phyloP scores from a whole-genome alignment of 2,888 invertebrate species.

The Leptothorax acervorum region DNA sequence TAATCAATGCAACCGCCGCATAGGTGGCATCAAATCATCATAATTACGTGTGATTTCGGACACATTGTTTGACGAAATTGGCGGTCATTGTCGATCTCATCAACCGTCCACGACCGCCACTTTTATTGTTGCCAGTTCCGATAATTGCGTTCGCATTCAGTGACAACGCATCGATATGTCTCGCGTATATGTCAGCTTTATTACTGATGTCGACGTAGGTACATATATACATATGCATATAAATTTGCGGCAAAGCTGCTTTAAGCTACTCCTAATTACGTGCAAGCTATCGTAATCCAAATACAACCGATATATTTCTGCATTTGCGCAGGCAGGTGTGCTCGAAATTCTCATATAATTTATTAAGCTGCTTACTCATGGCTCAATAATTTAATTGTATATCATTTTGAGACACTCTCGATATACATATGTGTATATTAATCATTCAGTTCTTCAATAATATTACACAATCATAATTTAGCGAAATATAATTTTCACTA shows the following conservation, averaged over 20 bases:
- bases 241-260: conserved; percentile 46
- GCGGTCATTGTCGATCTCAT: conserved; percentile 36
- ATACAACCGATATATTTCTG: background rate
- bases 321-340: background rate
- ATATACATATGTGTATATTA: background rate
- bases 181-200: conserved; percentile 1
- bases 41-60: conserved; percentile 25
- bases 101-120: background rate
- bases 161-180: conserved; percentile 20
- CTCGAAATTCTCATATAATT: background rate
- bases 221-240: background rate
- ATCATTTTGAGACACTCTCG: background rate
- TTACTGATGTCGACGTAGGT: conserved; percentile 4
- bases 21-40: conserved; percentile 17
- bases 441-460: background rate
- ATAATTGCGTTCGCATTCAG: conserved; percentile 30
- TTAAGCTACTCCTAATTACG: conserved; percentile 35
- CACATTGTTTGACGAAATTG: conserved; percentile 33
- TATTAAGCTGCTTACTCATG: background rate
- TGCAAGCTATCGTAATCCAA: conserved; percentile 22
- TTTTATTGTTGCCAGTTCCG: conserved; percentile 24
- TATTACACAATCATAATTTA: background rate
- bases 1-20: conserved; percentile 2
- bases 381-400: background rate
- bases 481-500: background rate